phyloP scores from a whole-genome alignment of 2,113 vertebrate species.

The Halcyon malimbica region DNA sequence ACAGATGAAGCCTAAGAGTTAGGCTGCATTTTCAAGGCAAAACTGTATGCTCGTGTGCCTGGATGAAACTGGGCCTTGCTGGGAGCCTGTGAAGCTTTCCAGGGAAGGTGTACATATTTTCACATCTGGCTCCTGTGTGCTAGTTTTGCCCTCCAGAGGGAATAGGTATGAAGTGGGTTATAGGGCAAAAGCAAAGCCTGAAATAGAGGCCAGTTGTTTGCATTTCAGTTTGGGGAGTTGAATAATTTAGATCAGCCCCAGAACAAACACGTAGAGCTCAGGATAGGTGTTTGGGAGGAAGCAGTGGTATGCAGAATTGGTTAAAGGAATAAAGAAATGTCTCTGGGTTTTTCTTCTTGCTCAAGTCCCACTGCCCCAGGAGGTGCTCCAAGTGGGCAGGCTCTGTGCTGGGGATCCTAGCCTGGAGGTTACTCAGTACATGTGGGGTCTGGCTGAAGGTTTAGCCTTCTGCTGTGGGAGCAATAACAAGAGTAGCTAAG shows the following conservation, averaged over 20 bases:
- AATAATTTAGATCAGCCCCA: not conserved
- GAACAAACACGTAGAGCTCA: not conserved
- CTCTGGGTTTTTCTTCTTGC: not conserved
- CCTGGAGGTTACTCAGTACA: not conserved
- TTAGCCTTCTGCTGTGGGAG: not conserved
- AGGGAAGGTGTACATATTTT: not conserved
- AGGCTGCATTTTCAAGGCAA: not conserved
- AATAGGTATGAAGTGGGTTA: not conserved
- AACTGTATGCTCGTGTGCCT: not conserved
- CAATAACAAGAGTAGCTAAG: not conserved
- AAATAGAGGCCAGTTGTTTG: not conserved
- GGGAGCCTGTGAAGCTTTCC: not conserved
- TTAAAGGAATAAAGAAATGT: not conserved
- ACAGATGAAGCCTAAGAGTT: not conserved
- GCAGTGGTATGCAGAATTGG: not conserved
- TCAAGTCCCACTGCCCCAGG: not conserved
- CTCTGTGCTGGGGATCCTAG: not conserved
- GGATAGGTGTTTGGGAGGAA: not conserved
- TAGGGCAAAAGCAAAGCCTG: slow-evolving; percentile 15
- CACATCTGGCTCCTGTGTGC: not conserved
- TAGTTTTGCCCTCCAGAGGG: slow-evolving; percentile 23
- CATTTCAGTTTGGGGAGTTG: not conserved
- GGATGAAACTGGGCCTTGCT: not conserved
- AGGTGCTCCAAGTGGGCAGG: not conserved
- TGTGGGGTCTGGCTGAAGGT: not conserved